Conservation (phyloP, 2,113 vertebrate genomes). For the Albula goreensis region DNA sequence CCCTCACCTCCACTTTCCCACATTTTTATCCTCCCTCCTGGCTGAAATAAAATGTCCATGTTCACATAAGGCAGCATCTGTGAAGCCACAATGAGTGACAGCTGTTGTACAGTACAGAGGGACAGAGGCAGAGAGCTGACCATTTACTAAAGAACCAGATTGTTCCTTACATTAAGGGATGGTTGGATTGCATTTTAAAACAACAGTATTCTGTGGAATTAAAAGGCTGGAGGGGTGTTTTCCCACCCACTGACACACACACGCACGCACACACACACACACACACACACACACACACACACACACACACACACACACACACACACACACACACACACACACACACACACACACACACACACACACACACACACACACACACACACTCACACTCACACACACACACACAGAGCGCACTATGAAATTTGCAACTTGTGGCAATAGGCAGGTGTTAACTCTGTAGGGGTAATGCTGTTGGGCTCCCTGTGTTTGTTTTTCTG, state of each 20-base stretch:
- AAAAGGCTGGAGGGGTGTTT: neutral
- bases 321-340: neutral
- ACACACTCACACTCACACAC: neutral
- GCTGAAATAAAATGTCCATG: neutral
- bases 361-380: neutral
- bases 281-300: neutral
- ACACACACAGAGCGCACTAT: neutral
- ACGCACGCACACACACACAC: no score
- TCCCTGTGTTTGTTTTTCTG: slow-evolving; percentile 51
- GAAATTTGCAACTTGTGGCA: slow-evolving; percentile 12
- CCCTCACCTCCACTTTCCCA: neutral
- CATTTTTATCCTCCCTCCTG: neutral
- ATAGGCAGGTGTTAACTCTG: slow-evolving; percentile 35
- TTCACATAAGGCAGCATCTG: neutral
- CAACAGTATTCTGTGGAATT: no score
- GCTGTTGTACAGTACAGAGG: neutral
- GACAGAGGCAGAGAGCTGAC: neutral
- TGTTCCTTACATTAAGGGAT: neutral
- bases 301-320: neutral
- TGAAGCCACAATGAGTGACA: no score
- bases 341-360: neutral
- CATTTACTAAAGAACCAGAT: neutral
- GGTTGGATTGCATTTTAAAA: neutral
- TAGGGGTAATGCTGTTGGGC: slow-evolving; percentile 11
- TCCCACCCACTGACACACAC: neutral